Percentiles rank a stretch among this genome's conserved stretches.
Conservation (phyloP, 2,888 invertebrate species). For the Prenolepis imparis region DNA sequence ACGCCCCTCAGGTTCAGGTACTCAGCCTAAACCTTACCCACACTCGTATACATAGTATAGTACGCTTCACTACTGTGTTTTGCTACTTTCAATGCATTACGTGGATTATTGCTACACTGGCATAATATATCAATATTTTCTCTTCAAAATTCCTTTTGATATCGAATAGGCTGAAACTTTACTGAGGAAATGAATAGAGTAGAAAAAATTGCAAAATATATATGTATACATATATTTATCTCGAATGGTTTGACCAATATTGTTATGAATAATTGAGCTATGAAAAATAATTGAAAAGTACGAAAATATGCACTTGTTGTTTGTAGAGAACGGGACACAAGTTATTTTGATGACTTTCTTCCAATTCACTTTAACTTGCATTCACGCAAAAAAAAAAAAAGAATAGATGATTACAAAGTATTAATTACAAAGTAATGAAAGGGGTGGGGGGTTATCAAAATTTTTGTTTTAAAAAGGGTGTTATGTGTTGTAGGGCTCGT, state of each 20-base stretch:
- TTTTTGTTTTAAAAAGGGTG: slow-evolving; percentile 80
- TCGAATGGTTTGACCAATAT: slow-evolving; percentile 5
- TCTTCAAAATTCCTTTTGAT: slow-evolving; percentile 26
- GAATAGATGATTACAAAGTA: slow-evolving; percentile 15
- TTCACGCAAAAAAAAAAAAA: slow-evolving; percentile 6
- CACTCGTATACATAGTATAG: slow-evolving; percentile 76
- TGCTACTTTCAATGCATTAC: slow-evolving; percentile 68
- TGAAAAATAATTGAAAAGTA: background rate
- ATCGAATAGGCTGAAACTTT: slow-evolving; percentile 69
- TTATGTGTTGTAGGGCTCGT: slow-evolving; percentile 86
- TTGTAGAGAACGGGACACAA: background rate
- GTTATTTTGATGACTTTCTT: slow-evolving; percentile 15
- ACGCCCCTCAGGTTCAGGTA: slow-evolving; percentile 86
- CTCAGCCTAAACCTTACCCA: slow-evolving; percentile 84
- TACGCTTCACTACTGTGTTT: slow-evolving; percentile 77
- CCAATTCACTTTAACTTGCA: slow-evolving; percentile 8
- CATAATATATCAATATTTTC: slow-evolving; percentile 46
- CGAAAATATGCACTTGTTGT: slow-evolving; percentile 1
- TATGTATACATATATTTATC: background rate
- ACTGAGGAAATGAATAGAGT: slow-evolving; percentile 60
- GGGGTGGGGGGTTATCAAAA: slow-evolving; percentile 67
- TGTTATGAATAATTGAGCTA: background rate
- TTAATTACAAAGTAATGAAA: slow-evolving; percentile 46
- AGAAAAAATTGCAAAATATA: slow-evolving; percentile 37
- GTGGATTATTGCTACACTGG: slow-evolving; percentile 63